Evolutionary conservation across 2,888 invertebrate species (phyloP), one percentile per base, ranked within the genome.

Genomic region (Leptura quadrifasciata): DNA sequence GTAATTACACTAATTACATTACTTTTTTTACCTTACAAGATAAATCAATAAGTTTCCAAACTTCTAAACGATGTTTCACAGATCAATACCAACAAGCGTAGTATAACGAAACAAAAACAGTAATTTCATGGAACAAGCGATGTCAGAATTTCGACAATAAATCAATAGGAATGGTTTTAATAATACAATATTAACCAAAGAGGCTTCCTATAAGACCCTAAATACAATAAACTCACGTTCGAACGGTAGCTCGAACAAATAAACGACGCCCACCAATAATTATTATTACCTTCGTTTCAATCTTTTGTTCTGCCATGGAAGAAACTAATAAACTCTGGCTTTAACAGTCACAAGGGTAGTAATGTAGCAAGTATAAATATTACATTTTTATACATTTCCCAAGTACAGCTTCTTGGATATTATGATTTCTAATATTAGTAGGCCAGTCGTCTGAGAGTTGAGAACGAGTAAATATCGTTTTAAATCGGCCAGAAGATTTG

Each of bases 181-280:
- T 68, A 68, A 68, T 67, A 54, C 17, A 67, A 55, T 68, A 68
- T 68, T 68, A 58, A 27, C 21, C 2, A 27, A 63, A 20, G 57
- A 18, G 24, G 0, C 18, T n/a, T 57, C 64, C 4, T 47, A 5
- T 63, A 35, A 18, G 8, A 47, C 3, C 20, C 18, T 10, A 64
- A 64, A 64, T 35, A 64, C 18, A 64, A 64, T 64, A 18, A 17
- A 12, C 21, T 65, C 47, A 21, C 18, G 47, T 52, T 58, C 18
- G 15, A 27, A 31, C 21, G 20, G 58, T 12, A 39, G 39, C 2
- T 8, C 39, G 10, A 24, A 15, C 27, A 27, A 60, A 27, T 60
- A 60, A 60, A 60, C 27, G 57, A 27, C 12, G 60, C 12, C 27
- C 60, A n/a, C 31, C 0, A 15, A 6, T 15, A 47, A 47, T 15